Base-by-base conservation (phyloP, 2,888 invertebrate species). In the Sinohyriopsis cumingii region DNA sequence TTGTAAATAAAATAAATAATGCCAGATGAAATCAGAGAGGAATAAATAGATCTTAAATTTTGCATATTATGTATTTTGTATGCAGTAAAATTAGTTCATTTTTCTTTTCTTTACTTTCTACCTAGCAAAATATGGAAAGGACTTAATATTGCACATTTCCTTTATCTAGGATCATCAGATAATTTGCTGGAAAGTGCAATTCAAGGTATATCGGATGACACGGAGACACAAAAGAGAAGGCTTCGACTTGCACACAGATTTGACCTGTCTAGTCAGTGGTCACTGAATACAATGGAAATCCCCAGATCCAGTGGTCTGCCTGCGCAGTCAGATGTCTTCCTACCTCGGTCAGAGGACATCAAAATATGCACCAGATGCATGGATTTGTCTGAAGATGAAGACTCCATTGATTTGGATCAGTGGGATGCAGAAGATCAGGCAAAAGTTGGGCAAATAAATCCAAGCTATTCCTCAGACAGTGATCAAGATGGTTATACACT, bases 281-380 rank as follows among this genome's bases (percentile, higher is more conserved):
- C 63, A 5, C 60, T 33, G n/a, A 55, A 54, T 33, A 62, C 62
- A 20, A 55, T 45, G 18, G 63, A 55, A 24, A 55, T 63, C 20
- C 55, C 59, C 15, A 28, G 65, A 4, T 61, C 61, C 18, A 65
- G 53, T 12, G 62, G 54, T n/a, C 65, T 68, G 56, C 71, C 74
- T n/a, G 59, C 80, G 20, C 79, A 78, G 59, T 71, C 71, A 20
- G 79, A 82, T 57, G 80, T 82, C 54, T 82, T 80, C 59, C 77
- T 82, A 9, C 81, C 81, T 15, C 55, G 63, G 12, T 45, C 45
- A 15, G 45, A 45, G 45, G 45, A 45, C 15, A 45, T 45, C 45
- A 45, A 45, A 45, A 45, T 45, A 45, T 45, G 15, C 12, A 45
- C 45, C 45, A 45, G 15, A 15, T 45, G 45, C 15, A 15, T 45